Percentiles rank a stretch among this genome's conserved stretches.
phyloP scores from a whole-genome alignment of 1,140 invertebrate species.

The Lepidurus apus region DNA sequence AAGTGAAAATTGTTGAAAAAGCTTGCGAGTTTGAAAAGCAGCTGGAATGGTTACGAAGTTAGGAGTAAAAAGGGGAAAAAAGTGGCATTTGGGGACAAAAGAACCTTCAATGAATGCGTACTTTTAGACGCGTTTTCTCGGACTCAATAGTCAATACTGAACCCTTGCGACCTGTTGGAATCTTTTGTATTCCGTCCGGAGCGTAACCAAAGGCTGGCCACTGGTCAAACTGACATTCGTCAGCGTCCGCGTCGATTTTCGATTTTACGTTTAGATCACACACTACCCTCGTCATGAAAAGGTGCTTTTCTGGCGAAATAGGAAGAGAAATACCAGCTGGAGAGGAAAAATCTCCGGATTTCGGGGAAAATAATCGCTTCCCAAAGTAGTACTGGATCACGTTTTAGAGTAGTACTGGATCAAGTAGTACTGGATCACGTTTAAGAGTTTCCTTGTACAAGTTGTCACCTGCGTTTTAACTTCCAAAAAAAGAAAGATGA shows the following conservation, averaged over 20 bases:
- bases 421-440: too few species aligned
- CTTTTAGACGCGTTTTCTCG: neutral
- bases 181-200: neutral
- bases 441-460: too few species aligned
- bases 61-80: neutral
- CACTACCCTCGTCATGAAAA: neutral
- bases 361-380: too few species aligned
- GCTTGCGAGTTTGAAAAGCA: neutral
- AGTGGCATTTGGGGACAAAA: neutral
- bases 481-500: too few species aligned
- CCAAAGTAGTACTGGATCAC: too few species aligned
- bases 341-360: too few species aligned
- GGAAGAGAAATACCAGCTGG: neutral
- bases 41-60: neutral
- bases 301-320: neutral
- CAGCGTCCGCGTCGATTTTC: neutral
- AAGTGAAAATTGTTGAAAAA: neutral
- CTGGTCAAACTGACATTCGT: neutral
- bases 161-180: neutral
- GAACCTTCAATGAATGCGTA: conserved; percentile 9
- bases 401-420: too few species aligned
- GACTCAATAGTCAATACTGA: neutral
- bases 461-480: too few species aligned
- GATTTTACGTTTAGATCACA: neutral
- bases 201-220: conserved; percentile 9